Evolutionary conservation across 2,888 invertebrate genomes (phyloP).

Genomic region (Atethmia centrago): DNA sequence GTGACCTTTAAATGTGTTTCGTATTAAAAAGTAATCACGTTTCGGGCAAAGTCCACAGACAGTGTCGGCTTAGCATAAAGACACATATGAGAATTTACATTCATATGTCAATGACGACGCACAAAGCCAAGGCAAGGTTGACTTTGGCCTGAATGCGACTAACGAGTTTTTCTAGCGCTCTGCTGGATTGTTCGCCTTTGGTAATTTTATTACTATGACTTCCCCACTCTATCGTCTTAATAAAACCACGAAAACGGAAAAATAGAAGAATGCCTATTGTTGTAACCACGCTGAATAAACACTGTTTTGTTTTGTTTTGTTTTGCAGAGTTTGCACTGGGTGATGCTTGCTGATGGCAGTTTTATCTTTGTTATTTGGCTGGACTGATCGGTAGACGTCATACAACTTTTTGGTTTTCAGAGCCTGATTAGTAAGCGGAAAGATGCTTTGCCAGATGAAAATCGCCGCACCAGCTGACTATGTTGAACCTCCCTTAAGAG

Average conservation of each 20-base stretch:
- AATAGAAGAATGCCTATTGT: not conserved
- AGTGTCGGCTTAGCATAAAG: conserved; percentile 6
- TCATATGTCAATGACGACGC: conserved; percentile 38
- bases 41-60: conserved; percentile 37
- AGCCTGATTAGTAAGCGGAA: not conserved
- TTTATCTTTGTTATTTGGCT: not conserved
- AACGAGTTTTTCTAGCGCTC: conserved; percentile 8
- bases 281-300: not conserved
- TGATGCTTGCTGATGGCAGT: not conserved
- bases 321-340: not conserved
- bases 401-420: not conserved
- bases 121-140: not conserved
- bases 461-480: not conserved
- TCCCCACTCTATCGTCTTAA: not conserved
- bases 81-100: conserved; percentile 20
- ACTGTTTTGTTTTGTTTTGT: conserved; percentile 6
- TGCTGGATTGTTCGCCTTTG: not conserved
- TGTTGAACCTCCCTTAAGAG: not conserved
- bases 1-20: conserved; percentile 19
- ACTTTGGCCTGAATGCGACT: not conserved
- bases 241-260: not conserved
- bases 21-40: conserved; percentile 25
- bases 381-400: not conserved
- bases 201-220: not conserved
- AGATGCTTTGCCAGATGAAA: not conserved